phyloP scores from a whole-genome alignment of 2,888 invertebrate genomes.

The Agriopis aurantiaria region DNA sequence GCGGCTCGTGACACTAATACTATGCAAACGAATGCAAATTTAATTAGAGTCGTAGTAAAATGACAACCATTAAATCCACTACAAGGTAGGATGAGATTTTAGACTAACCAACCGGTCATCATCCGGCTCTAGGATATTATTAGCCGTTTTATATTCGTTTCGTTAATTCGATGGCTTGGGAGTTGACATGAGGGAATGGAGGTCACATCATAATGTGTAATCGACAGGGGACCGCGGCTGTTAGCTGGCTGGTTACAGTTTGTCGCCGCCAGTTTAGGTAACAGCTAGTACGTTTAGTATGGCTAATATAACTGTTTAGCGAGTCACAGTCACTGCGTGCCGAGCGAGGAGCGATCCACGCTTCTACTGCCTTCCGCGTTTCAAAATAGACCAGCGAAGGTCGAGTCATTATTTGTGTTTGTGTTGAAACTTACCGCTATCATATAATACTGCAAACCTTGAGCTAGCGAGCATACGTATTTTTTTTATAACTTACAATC shows the following conservation, averaged over 20 bases:
- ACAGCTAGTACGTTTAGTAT: slow-evolving; percentile 40
- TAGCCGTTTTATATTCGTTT: slow-evolving; percentile 35
- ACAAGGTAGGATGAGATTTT: slow-evolving; percentile 31
- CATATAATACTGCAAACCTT: slow-evolving; percentile 67
- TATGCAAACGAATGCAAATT: slow-evolving; percentile 32
- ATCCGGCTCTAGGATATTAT: slow-evolving; percentile 43
- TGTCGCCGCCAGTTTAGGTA: slow-evolving; percentile 37
- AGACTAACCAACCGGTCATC: slow-evolving; percentile 40
- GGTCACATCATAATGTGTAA: slow-evolving; percentile 48
- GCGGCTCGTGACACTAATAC: slow-evolving; percentile 24
- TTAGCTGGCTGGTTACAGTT: slow-evolving; percentile 48
- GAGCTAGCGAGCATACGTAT: slow-evolving; percentile 51
- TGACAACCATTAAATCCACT: slow-evolving; percentile 28
- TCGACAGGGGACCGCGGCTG: slow-evolving; percentile 40
- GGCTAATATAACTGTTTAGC: slow-evolving; percentile 74
- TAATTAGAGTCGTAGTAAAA: slow-evolving; percentile 32
- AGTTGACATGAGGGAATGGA: slow-evolving; percentile 48
- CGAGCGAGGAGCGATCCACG: slow-evolving; percentile 66
- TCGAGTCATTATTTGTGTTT: slow-evolving; percentile 70
- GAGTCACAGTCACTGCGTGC: slow-evolving; percentile 47
- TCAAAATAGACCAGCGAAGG: slow-evolving; percentile 82
- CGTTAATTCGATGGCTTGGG: slow-evolving; percentile 38
- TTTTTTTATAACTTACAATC: slow-evolving; percentile 48
- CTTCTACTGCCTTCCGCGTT: slow-evolving; percentile 82
- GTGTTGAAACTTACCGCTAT: slow-evolving; percentile 59